Evolutionary conservation across 1,140 invertebrate species (phyloP), one percentile per base, ranked within the genome.

Genomic region (Apocrypta bakeri): DNA sequence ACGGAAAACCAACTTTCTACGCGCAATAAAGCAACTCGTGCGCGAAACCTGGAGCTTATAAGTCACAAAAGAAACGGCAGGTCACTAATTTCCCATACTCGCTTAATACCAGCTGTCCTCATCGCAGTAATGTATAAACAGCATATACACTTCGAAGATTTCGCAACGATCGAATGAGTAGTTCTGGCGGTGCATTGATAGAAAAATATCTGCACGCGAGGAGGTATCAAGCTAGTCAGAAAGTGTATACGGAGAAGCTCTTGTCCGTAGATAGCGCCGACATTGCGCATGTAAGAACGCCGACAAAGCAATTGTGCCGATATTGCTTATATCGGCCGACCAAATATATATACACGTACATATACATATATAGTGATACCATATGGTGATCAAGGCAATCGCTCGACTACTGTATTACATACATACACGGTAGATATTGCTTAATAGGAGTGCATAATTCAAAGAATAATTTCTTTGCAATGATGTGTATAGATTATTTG

Each of bases 1-100:
- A 21, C 76, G 27, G 17, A 33, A 69, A 79, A 29, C 25, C 63
- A 14, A 66, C 25, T 66, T 77, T 42, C 14, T 75, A 75, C 25
- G 7, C 11, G 25, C n/a, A 27, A 76, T 33, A 6, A 17, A 27
- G 17, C 63, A 25, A 66, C 12, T 25, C 9, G n/a, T 12, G 63
- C 25, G 12, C n/a, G 63, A 3, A 25, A 2, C 63, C 1, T 25
- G 4, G 68, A 71, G 25, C 8, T n/a, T 71, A 29, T 21, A 37
- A 33, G 68, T 56, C 48, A 56, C 48, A 56, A n/a, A 56, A 56
- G 21, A n/a, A n/a, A 21, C 48, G 48, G 48, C 64, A 29, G 31
- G 68, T 29, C 68, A 33, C 17, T 33, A 33, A 71, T 71, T 71
- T 71, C 68, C 68, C 68, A 71, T 71, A 33, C 12, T 29, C 68